Evolutionary conservation across 2,888 invertebrate species (phyloP), one percentile per base, ranked within the genome.

Genomic region (Dendrolimus houi): DNA sequence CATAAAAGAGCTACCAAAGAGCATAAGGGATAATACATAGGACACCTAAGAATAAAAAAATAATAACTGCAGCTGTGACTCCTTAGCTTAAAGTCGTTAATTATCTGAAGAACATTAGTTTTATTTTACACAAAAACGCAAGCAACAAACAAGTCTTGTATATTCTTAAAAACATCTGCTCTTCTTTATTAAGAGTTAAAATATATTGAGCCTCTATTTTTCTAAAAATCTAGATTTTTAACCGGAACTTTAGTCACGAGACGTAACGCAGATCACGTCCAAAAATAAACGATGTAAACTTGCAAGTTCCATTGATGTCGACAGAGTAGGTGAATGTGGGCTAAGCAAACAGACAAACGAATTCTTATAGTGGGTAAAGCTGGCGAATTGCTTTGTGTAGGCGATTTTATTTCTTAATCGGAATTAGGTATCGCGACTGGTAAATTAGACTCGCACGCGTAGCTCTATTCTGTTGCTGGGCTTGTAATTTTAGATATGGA

Each of bases 181-280:
- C 12, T 47, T 47, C 47, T 47, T 47, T 47, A 47, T 47, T 47
- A 47, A 10, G 47, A 47, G 47, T 10, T 47, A 10, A 47, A 12
- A 47, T 47, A 47, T 47, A 9, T 47, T 47, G 1, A 47, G 47
- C 9, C 12, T 53, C 13, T 58, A 55, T 56, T 53, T 54, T 52
- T 13, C 14, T 14, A 47, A 52, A 12, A 55, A 55, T 55, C 55
- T 53, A 42, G 54, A 56, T 9, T 58, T 56, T 53, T 42, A 52
- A 55, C 56, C 29, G 55, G 29, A 56, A 56, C 55, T n/a, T 56
- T 52, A 53, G 56, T 55, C 54, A 52, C 41, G 29, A 53, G 56
- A 59, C 53, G 59, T 47, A 52, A 54, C 55, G 52, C 59, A 59
- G 59, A 59, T 42, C 58, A 56, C 12, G 29, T 55, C 59, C 53